Percentiles rank a stretch among this genome's conserved stretches.
Conservation (phyloP, 64 coral and sea anemone genomes). For the Montipora cactus region DNA sequence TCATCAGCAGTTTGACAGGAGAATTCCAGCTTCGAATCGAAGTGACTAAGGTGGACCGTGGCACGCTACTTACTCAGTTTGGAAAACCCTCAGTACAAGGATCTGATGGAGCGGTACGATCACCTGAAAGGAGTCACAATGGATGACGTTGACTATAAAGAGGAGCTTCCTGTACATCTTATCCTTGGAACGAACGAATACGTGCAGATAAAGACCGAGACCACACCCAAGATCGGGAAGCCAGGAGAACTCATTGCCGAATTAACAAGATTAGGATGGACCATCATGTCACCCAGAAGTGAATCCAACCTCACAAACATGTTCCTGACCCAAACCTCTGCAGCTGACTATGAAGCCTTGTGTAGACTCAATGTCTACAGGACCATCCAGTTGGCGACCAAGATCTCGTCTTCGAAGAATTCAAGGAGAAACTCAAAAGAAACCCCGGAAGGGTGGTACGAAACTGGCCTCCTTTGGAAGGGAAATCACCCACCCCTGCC, state of each 20-base stretch:
- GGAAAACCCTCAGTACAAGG: conserved; percentile 16
- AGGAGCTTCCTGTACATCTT: conserved; percentile 43
- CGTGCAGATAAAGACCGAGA: conserved; percentile 58
- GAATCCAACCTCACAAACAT: conserved; percentile 17
- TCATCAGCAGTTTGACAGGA: neutral
- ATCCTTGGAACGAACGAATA: conserved; percentile 58
- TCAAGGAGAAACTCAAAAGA: conserved; percentile 38
- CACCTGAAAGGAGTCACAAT: conserved; percentile 57
- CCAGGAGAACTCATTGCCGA: conserved; percentile 59
- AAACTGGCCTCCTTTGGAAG: conserved; percentile 53
- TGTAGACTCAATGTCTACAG: conserved; percentile 14
- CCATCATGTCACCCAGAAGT: conserved; percentile 66
- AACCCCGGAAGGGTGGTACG: conserved; percentile 42
- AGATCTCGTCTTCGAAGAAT: conserved; percentile 37
- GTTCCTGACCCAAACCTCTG: conserved; percentile 20
- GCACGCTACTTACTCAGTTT: neutral
- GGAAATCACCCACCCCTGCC: neutral
- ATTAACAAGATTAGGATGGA: conserved; percentile 59
- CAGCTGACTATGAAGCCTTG: conserved; percentile 24
- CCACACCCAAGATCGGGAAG: conserved; percentile 24
- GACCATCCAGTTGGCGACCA: conserved; percentile 16
- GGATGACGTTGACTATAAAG: conserved; percentile 40
- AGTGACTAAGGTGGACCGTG: conserved; percentile 16
- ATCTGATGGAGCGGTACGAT: conserved; percentile 29
- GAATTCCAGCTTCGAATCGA: conserved; percentile 11